Conservation (phyloP, 2,797 vertebrate species). For the Harpagifer antarcticus region DNA sequence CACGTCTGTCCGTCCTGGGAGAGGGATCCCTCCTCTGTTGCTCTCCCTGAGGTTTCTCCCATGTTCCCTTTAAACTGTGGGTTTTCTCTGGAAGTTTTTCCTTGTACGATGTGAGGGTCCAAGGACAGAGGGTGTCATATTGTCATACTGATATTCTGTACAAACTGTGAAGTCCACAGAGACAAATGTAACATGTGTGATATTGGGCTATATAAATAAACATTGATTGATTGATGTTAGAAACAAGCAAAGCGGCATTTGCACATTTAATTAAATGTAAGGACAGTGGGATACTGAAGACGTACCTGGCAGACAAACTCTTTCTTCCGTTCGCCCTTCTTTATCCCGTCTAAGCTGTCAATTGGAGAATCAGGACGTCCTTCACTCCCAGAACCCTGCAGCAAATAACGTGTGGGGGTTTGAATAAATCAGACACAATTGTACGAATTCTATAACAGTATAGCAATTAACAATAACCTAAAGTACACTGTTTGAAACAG, state of each 20-base stretch:
- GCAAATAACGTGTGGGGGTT: neutral
- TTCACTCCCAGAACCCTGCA: slow-evolving; percentile 90
- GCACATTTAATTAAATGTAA: neutral
- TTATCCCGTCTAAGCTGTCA: slow-evolving; percentile 93
- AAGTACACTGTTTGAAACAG: neutral
- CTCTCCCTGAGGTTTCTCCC: no score
- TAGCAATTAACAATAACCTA: neutral
- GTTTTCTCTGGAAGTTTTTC: no score
- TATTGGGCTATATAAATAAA: no score
- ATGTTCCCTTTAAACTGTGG: no score
- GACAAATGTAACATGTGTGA: no score
- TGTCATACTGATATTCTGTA: no score
- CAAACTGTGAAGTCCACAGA: no score
- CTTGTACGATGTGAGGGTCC: no score
- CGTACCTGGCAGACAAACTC: slow-evolving; percentile 95
- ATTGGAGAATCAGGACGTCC: slow-evolving; percentile 93
- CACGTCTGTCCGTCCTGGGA: no score
- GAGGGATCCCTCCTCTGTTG: no score
- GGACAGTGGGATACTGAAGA: neutral
- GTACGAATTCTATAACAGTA: neutral
- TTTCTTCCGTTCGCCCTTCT: slow-evolving; percentile 93
- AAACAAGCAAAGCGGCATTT: neutral
- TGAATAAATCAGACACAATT: neutral
- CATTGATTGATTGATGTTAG: no score
- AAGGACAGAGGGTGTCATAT: no score